Percentiles rank a stretch among this genome's conserved stretches.
Conservation (phyloP, 2,113 vertebrate genomes). For the Alethe castanea region DNA sequence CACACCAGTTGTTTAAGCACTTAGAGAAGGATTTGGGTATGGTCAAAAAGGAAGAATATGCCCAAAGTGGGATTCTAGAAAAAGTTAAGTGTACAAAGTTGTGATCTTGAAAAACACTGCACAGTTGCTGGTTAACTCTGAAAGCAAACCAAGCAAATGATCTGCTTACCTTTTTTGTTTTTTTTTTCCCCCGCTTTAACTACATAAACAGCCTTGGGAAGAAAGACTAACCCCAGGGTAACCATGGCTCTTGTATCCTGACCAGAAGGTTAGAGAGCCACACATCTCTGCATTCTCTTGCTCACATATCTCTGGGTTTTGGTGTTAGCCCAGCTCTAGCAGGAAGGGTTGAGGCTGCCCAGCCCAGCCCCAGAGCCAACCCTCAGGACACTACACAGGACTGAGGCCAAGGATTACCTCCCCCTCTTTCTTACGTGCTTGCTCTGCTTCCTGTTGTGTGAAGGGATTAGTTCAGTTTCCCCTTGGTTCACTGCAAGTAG, state of each 20-base stretch:
- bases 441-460: neutral
- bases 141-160: neutral
- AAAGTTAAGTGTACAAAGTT: neutral
- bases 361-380: neutral
- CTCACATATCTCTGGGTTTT: neutral
- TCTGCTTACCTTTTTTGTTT: neutral
- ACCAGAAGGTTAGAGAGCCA: neutral
- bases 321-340: neutral
- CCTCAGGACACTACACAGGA: neutral
- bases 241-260: neutral
- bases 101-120: neutral
- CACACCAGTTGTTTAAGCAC: neutral
- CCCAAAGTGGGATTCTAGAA: neutral
- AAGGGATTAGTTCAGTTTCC: neutral
- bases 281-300: neutral
- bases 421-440: neutral
- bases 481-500: accelerated
- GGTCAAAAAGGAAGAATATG: neutral
- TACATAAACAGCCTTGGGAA: neutral
- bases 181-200: neutral
- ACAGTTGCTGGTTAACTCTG: neutral
- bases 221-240: neutral
- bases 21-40: neutral
- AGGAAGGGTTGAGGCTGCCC: neutral
- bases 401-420: neutral